These are phyloP conservation scores for Thecophora atra DNA, from an alignment of 2,888 invertebrate genomes.

Conservation along the genomic window DNA sequence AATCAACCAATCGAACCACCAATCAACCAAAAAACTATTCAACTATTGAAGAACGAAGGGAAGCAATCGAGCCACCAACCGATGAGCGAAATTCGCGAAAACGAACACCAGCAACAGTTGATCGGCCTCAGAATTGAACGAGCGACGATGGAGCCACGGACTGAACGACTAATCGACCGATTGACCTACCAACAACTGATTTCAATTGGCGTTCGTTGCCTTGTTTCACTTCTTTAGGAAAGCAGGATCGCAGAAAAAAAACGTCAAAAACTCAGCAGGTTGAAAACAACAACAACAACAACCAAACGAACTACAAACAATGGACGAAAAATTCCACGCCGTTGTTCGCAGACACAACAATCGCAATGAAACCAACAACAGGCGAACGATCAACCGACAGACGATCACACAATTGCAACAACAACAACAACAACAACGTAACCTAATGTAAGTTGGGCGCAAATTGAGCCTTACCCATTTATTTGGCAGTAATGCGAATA, in stretches of 20 bases:
- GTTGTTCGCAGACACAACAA: constrained; percentile 2
- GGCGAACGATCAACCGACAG: not conserved
- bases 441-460: constrained; percentile 42
- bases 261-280: not conserved
- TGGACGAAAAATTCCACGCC: too few species aligned
- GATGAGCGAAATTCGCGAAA: too few species aligned
- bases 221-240: not conserved
- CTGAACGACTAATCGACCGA: not conserved
- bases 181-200: constrained; percentile 15
- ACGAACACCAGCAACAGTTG: too few species aligned
- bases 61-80: too few species aligned
- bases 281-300: not conserved
- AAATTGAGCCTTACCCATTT: constrained; percentile 59
- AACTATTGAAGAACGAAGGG: too few species aligned
- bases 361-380: constrained; percentile 16
- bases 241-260: too few species aligned
- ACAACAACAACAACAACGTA: constrained; percentile 38
- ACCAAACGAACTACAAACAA: too few species aligned
- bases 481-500: constrained; percentile 59
- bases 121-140: too few species aligned
- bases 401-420: constrained; percentile 29
- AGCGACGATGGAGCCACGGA: too few species aligned
- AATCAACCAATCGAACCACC: too few species aligned
- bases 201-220: not conserved
- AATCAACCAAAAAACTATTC: too few species aligned